phyloP scores from a whole-genome alignment of 2,888 invertebrate species.

The Tachina fera region DNA sequence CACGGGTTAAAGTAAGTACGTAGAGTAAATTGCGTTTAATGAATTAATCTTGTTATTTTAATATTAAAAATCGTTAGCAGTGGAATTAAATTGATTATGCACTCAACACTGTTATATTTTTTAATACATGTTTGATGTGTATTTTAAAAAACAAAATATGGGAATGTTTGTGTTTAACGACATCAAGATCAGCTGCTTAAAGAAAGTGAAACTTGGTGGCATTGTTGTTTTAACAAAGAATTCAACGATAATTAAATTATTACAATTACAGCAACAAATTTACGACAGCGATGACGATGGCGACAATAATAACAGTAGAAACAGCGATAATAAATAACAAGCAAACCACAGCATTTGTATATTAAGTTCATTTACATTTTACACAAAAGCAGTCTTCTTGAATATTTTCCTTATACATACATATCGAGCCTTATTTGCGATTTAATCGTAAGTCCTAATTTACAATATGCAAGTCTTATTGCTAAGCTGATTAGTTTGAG shows the following conservation, averaged over 20 bases:
- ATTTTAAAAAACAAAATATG: background rate
- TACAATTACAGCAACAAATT: conserved; percentile 29
- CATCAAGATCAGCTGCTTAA: conserved; percentile 35
- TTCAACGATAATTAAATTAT: conserved; percentile 62
- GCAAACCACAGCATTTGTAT: conserved; percentile 5
- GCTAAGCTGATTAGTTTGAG: too few relatives aligned
- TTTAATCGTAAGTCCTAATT: too few relatives aligned
- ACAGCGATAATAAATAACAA: background rate
- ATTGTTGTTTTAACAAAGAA: conserved; percentile 60
- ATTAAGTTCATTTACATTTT: conserved; percentile 65
- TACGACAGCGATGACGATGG: background rate
- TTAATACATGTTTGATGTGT: background rate
- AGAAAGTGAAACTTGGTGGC: conserved; percentile 60
- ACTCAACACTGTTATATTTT: background rate
- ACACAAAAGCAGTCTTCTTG: conserved; percentile 4
- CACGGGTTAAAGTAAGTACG: background rate
- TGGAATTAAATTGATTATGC: conserved; percentile 29
- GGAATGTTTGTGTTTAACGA: background rate
- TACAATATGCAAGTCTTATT: too few relatives aligned
- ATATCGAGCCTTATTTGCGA: too few relatives aligned
- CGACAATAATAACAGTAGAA: conserved; percentile 29
- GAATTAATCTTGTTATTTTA: conserved; percentile 57
- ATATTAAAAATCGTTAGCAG: conserved; percentile 45
- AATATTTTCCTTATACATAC: conserved; percentile 27
- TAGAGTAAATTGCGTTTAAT: conserved; percentile 50